Evolutionary conservation across 2,113 vertebrate genomes (phyloP).

Genomic region (Illadopsis cleaveri): DNA sequence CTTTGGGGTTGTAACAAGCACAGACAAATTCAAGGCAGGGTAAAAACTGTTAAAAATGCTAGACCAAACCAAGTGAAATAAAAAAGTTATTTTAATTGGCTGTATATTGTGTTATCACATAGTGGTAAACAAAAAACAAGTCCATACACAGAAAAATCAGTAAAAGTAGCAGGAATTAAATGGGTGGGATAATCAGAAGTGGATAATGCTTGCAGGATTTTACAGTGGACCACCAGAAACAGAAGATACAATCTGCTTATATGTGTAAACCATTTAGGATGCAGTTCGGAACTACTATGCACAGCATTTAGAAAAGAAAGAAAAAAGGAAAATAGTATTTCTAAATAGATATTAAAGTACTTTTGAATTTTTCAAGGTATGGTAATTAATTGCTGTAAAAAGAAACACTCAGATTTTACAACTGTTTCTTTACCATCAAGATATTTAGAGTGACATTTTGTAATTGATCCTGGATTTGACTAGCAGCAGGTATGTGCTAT

Average conservation of each 20-base stretch:
- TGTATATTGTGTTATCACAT: neutral
- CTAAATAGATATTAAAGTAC: neutral
- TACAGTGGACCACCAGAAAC: neutral
- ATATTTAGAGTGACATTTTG: neutral
- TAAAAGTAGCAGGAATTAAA: neutral
- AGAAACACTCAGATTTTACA: neutral
- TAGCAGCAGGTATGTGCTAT: neutral
- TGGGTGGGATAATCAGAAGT: neutral
- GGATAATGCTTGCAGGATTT: neutral
- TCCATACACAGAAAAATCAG: neutral
- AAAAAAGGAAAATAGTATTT: neutral
- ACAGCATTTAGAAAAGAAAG: neutral
- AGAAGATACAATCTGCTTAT: neutral
- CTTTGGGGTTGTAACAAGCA: neutral
- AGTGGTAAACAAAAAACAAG: neutral
- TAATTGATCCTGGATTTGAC: constrained; percentile 12
- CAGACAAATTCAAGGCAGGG: neutral
- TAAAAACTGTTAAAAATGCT: neutral
- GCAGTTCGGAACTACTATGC: neutral
- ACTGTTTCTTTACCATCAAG: neutral
- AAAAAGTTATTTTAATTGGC: neutral
- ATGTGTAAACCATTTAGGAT: neutral
- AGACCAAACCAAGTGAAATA: neutral
- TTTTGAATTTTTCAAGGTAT: neutral
- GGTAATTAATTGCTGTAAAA: constrained; percentile 14